Percentiles rank a stretch among this genome's conserved stretches.
Conservation (phyloP, 2,888 invertebrate species). For the Colletes collaris region DNA sequence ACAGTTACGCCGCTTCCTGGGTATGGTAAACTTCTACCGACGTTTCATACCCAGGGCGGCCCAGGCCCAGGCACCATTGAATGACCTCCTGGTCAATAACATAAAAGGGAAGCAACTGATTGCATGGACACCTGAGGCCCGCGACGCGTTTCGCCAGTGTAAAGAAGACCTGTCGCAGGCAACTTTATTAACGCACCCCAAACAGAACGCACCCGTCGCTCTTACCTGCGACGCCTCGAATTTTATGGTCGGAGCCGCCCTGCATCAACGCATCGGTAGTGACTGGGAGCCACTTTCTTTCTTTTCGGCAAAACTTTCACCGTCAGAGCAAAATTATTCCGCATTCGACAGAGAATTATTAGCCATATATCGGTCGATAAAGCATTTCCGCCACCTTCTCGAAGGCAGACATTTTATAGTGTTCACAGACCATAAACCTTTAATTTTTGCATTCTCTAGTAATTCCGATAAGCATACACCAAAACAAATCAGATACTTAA, state of each 20-base stretch:
- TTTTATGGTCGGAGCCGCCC: not conserved
- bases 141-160: not conserved
- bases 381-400: not conserved
- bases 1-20: no score
- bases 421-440: not conserved
- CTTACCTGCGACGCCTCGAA: constrained; percentile 7
- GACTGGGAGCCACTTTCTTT: not conserved
- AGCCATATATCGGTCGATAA: not conserved
- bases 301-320: no score
- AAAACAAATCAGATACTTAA: no score
- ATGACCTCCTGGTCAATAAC: not conserved
- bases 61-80: not conserved
- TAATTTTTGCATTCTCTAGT: no score
- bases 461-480: no score
- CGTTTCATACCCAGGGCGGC: not conserved
- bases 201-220: not conserved
- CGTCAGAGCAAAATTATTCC: not conserved
- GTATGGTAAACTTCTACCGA: no score
- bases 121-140: not conserved
- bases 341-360: not conserved
- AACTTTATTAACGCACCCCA: not conserved
- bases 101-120: not conserved
- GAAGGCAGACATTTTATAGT: not conserved
- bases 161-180: not conserved
- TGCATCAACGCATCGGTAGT: not conserved